Evolutionary conservation across 2,113 vertebrate genomes (phyloP).

Genomic region (Zootoca vivipara): DNA sequence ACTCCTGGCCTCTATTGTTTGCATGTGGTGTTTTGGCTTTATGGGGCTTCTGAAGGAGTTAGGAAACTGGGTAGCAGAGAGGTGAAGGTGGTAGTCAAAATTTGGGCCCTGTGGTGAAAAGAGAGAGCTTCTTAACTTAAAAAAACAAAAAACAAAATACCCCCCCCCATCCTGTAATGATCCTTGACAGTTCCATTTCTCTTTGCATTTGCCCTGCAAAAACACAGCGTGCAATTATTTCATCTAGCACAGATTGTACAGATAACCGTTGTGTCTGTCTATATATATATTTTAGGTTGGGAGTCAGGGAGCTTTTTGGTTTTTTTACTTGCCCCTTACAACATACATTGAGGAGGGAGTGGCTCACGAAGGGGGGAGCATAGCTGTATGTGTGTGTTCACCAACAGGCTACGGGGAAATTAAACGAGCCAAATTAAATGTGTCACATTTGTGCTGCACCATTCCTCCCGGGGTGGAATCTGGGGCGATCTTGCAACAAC

Average conservation of each 20-base stretch:
- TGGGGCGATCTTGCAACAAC: neutral
- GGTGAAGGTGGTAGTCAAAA: too few species aligned
- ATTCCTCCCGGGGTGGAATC: neutral
- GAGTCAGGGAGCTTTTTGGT: neutral
- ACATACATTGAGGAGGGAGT: neutral
- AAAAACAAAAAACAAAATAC: too few species aligned
- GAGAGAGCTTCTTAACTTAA: neutral
- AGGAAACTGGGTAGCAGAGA: neutral
- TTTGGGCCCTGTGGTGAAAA: neutral
- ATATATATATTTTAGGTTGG: neutral
- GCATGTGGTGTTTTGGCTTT: neutral
- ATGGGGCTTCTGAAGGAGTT: neutral
- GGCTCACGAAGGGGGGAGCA: neutral
- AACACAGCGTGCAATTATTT: neutral
- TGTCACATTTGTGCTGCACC: neutral
- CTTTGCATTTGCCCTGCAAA: neutral
- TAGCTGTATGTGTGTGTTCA: neutral
- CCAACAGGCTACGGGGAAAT: neutral
- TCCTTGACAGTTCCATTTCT: neutral
- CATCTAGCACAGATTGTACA: neutral
- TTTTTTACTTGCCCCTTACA: neutral
- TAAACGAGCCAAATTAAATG: neutral
- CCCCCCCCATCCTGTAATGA: neutral
- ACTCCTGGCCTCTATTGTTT: neutral
- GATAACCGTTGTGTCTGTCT: too few species aligned